Evolutionary conservation across 2,113 vertebrate species (phyloP), one percentile per base, ranked within the genome.

Genomic region (Hemiprocne comata): DNA sequence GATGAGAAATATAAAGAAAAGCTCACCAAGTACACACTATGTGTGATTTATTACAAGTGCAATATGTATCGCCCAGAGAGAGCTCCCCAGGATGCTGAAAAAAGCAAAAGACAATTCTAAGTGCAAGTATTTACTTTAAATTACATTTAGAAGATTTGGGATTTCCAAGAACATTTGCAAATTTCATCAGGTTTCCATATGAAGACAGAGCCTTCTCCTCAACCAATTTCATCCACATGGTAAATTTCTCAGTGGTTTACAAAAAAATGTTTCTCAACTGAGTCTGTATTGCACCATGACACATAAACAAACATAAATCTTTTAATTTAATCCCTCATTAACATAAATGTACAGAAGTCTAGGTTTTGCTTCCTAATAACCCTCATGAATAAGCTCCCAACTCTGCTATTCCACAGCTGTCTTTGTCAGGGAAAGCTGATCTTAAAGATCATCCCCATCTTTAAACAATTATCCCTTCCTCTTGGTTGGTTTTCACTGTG

Each of bases 361-460:
- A 2, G 0, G 17, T 89, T 89, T 83, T 73, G 46, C 40, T 65
- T 87, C 23, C 55, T 46, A 75, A 51, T 46, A 67, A 76, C 11
- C 16, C 57, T 60, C 17, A 48, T 0, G 6, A 81, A 36, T 1
- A 1, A 3, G 1, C 50, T 78, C 64, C 57, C 29, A 61, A 34
- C 54, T 74, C 23, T 42, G 28, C 34, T 21, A 54, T 58, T 87
- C 50, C 62, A 79, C 73, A 42, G 74, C 33, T 33, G 4, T 7
- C 29, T 84, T 51, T 65, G 33, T 31, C 70, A 83, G 26, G 50
- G 40, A 60, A 81, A 84, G 28, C 28, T 66, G 44, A 57, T 83
- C 42, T 81, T 65, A 61, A 40, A 89, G 23, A 54, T 21, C 11
- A 21, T 54, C 16, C 11, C 29, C 1, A 0, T 73, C 54, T 34